Percentiles rank a stretch among this genome's conserved stretches.
Evolutionary conservation across 2,888 invertebrate species (phyloP).

Genomic region (Gastrophysa polygoni): DNA sequence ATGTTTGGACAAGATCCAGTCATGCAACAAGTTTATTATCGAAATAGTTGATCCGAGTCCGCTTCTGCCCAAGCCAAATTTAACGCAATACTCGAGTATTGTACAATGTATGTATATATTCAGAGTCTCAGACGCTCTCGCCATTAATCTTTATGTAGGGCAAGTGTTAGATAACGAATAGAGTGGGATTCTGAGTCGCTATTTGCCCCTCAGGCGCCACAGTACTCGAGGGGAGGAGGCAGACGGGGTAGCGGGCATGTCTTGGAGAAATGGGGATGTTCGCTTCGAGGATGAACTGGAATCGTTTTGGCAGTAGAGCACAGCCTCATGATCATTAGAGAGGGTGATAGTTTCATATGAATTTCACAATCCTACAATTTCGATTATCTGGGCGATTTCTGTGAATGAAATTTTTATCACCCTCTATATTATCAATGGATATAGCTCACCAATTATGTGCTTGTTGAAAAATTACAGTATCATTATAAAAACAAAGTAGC

Average conservation of each 20-base stretch:
- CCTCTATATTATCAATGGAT: no score
- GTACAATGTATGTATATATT: conserved; percentile 6
- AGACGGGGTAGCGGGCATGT: background rate
- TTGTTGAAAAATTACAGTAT: no score
- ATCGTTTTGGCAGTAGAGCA: no score
- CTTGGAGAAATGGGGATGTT: no score
- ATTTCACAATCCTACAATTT: no score
- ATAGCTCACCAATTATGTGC: no score
- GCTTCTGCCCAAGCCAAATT: background rate
- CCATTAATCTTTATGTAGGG: conserved; percentile 23
- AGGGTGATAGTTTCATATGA: no score
- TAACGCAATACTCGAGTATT: conserved; percentile 19
- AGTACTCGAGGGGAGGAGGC: background rate
- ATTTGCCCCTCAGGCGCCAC: conserved; percentile 8
- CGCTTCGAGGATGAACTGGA: no score
- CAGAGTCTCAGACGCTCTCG: conserved; percentile 12
- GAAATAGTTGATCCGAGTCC: background rate
- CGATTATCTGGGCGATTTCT: no score
- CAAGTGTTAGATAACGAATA: conserved; percentile 24
- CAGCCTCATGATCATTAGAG: no score
- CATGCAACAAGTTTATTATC: background rate
- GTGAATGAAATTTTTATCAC: no score
- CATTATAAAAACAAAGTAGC: no score
- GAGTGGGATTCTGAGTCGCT: conserved; percentile 9
- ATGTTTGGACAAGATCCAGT: background rate